Conservation (phyloP, 2,888 invertebrate species). For the Anthophora plumipes region DNA sequence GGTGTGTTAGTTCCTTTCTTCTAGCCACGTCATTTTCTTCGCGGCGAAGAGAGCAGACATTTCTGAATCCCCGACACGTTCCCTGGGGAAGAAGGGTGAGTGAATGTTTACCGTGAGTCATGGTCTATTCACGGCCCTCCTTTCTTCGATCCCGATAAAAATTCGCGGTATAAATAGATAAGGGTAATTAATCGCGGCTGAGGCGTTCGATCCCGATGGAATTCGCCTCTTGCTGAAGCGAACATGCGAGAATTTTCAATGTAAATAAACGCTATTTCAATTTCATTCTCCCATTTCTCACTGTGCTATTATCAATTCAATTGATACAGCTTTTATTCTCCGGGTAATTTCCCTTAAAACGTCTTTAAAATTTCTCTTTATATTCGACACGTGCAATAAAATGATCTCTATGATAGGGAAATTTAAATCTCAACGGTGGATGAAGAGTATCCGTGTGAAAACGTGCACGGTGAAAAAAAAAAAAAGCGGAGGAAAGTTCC, state of each 20-base stretch:
- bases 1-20: conserved; percentile 27
- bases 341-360: no score
- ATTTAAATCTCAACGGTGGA: no score
- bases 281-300: no score
- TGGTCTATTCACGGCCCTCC: conserved; percentile 54
- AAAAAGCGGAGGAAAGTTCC: conserved; percentile 1
- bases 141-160: conserved; percentile 47
- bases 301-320: no score
- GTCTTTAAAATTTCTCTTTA: no score
- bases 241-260: background rate
- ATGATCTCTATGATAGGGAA: no score
- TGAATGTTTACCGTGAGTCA: conserved; percentile 59
- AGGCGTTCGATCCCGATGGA: conserved; percentile 11
- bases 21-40: conserved; percentile 61
- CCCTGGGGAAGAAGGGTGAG: conserved; percentile 45
- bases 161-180: conserved; percentile 50
- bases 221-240: background rate
- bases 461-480: background rate
- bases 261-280: no score
- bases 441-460: background rate
- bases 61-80: conserved; percentile 60
- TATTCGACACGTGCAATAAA: no score
- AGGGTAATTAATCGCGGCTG: conserved; percentile 45
- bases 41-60: conserved; percentile 7
- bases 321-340: no score